These are phyloP conservation scores for Parapristionchus giblindavisi DNA, from an alignment of 2,888 invertebrate species.

Conservation along the genomic window DNA sequence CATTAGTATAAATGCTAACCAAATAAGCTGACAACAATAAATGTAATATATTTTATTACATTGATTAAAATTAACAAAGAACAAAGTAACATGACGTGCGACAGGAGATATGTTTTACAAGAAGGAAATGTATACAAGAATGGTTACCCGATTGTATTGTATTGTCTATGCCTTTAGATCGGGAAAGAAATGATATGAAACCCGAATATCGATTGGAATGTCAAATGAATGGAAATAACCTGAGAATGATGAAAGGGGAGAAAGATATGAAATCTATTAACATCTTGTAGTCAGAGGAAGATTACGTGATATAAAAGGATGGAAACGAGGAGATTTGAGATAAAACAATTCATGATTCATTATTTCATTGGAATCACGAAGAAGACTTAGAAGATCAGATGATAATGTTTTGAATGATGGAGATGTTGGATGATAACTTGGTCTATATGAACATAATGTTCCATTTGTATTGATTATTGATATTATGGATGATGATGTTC, in stretches of 20 bases:
- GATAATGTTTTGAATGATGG: not conserved
- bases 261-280: not conserved
- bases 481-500: not conserved
- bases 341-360: slow-evolving; percentile 6
- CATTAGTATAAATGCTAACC: no score
- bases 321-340: slow-evolving; percentile 1
- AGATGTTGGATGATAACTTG: slow-evolving; percentile 15
- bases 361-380: not conserved
- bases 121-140: no score
- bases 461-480: slow-evolving; percentile 27
- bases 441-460: not conserved
- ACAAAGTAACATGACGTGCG: no score
- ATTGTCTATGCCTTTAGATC: no score
- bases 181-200: no score
- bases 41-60: no score
- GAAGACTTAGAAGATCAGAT: not conserved
- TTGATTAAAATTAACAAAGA: no score
- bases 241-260: not conserved
- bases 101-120: no score
- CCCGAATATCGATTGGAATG: no score
- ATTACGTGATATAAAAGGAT: not conserved
- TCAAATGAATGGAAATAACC: slow-evolving; percentile 12
- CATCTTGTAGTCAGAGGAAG: slow-evolving; percentile 28
- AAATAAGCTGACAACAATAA: no score
- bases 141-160: no score